Conservation (phyloP, 2,888 invertebrate species). For the Drosophila paranaensis region DNA sequence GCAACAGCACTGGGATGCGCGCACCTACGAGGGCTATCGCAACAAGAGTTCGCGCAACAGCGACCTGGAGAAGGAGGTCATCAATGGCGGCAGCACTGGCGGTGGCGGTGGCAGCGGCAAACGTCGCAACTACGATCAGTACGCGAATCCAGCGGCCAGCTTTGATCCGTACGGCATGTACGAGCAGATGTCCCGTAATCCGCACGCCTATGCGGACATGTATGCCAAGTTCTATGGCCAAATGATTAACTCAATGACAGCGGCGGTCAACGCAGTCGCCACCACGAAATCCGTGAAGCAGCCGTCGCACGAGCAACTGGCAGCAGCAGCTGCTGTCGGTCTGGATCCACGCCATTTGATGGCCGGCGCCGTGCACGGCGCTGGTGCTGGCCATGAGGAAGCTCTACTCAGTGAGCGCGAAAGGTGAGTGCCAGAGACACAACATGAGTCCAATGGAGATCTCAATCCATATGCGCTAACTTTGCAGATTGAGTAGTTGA, state of each 20-base stretch:
- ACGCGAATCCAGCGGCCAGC: constrained; percentile 28
- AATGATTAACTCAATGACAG: constrained; percentile 66
- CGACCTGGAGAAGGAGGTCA: constrained; percentile 80
- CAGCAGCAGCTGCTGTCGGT: constrained; percentile 1
- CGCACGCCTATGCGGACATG: constrained; percentile 64
- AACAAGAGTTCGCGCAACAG: constrained; percentile 83
- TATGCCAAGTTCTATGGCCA: constrained; percentile 70
- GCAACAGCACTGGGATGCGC: constrained; percentile 61
- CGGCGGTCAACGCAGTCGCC: constrained; percentile 49
- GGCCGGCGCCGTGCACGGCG: constrained; percentile 19
- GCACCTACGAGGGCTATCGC: constrained; percentile 84
- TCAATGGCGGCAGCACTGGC: constrained; percentile 33
- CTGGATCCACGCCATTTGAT: constrained; percentile 20
- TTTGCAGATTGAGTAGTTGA: constrained; percentile 29
- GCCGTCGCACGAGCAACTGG: constrained; percentile 10
- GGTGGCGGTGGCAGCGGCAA: constrained; percentile 35
- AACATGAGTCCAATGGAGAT: background rate
- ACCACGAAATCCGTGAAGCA: constrained; percentile 6
- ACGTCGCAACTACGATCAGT: constrained; percentile 56
- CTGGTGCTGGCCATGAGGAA: constrained; percentile 37
- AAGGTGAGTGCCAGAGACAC: constrained; percentile 47
- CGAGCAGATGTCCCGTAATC: constrained; percentile 65
- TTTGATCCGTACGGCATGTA: constrained; percentile 66
- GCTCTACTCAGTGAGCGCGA: constrained; percentile 63
- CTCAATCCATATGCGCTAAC: constrained; percentile 9